Conservation (phyloP, 2,797 vertebrate species). For the Cirrhinus molitorella region DNA sequence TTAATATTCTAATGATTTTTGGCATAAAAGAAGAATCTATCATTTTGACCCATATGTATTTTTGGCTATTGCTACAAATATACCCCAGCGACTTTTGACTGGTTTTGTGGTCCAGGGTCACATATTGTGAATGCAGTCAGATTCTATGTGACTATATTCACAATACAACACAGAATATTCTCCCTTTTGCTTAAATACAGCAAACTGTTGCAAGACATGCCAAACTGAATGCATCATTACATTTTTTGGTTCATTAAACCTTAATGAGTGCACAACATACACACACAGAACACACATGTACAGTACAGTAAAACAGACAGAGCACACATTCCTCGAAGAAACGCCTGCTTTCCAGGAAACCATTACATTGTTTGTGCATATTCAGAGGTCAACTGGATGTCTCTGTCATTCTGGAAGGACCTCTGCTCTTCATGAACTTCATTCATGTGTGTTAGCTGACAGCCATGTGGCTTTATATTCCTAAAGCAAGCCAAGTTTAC, state of each 20-base stretch:
- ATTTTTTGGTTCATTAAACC: background rate
- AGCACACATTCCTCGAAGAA: conserved; percentile 21
- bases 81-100: too few relatives aligned
- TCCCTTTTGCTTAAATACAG: too few relatives aligned
- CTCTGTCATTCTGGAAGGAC: conserved; percentile 34
- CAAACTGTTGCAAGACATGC: background rate
- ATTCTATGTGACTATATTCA: background rate
- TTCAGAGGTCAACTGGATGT: conserved; percentile 27
- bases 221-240: background rate
- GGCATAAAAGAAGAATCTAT: too few relatives aligned
- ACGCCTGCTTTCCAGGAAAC: conserved; percentile 34
- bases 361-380: conserved; percentile 30
- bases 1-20: too few relatives aligned
- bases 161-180: background rate
- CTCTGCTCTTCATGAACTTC: conserved; percentile 38
- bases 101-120: too few relatives aligned
- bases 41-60: too few relatives aligned
- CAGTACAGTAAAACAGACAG: background rate
- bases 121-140: background rate
- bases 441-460: conserved; percentile 28
- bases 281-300: background rate
- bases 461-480: conserved; percentile 30
- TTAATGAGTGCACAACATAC: background rate
- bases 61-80: too few relatives aligned
- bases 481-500: conserved; percentile 31